Conservation (phyloP, 2,888 invertebrate genomes). For the Drosophila lutescens region DNA sequence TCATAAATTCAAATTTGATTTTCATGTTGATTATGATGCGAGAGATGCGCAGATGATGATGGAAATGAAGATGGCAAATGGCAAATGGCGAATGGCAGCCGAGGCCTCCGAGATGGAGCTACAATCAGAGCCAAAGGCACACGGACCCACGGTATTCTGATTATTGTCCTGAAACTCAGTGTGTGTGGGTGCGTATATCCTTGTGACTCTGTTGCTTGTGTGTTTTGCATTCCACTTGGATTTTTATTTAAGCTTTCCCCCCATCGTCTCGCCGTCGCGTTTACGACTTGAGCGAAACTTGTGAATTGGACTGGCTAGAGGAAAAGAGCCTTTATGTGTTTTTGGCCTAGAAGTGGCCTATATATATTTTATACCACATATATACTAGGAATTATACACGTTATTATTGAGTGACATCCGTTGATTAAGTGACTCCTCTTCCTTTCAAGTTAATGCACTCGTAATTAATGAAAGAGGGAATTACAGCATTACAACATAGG, state of each 20-base stretch:
- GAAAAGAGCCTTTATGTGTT: slow-evolving; percentile 29
- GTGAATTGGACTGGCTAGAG: slow-evolving; percentile 17
- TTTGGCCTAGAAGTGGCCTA: slow-evolving; percentile 19
- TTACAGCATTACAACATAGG: background rate
- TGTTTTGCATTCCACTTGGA: slow-evolving; percentile 48
- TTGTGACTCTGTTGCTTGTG: slow-evolving; percentile 26
- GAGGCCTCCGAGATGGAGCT: slow-evolving; percentile 26
- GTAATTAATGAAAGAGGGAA: slow-evolving; percentile 20
- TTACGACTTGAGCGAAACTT: slow-evolving; percentile 67
- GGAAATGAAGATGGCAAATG: slow-evolving; percentile 73
- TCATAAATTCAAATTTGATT: slow-evolving; percentile 77
- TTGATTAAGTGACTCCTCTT: slow-evolving; percentile 6
- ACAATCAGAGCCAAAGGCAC: slow-evolving; percentile 35
- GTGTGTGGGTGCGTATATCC: slow-evolving; percentile 4
- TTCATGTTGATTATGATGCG: slow-evolving; percentile 78
- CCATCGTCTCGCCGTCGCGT: slow-evolving; percentile 19
- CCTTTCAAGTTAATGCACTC: slow-evolving; percentile 21
- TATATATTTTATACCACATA: background rate
- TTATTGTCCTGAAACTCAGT: slow-evolving; percentile 49
- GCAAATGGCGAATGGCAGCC: slow-evolving; percentile 62
- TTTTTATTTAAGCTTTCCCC: slow-evolving; percentile 44
- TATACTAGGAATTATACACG: background rate
- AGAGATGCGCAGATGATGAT: slow-evolving; percentile 64
- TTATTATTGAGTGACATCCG: slow-evolving; percentile 25
- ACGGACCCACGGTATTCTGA: slow-evolving; percentile 45